Evolutionary conservation across 1,140 invertebrate species (phyloP).

Genomic region (Zaprionus capensis): DNA sequence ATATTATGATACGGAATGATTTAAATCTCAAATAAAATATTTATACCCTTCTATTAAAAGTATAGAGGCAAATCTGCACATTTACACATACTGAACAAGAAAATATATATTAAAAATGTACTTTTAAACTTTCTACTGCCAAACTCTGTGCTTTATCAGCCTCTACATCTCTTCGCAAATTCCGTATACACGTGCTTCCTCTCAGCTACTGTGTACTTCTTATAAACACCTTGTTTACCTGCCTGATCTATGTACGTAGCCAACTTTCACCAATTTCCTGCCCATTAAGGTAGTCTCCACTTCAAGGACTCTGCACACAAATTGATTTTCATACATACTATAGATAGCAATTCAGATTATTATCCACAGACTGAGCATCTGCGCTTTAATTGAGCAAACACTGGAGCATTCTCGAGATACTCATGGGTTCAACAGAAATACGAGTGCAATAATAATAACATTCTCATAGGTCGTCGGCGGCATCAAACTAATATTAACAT

Average conservation of each 20-base stretch:
- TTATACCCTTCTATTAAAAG: background rate
- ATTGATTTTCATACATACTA: background rate
- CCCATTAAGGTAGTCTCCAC: background rate
- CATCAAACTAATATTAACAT: conserved; percentile 3
- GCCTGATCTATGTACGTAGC: background rate
- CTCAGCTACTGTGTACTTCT: background rate
- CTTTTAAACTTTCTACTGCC: background rate
- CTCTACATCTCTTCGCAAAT: too few relatives aligned
- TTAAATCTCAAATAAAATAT: too few relatives aligned
- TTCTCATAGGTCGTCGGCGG: background rate
- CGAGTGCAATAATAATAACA: conserved; percentile 1
- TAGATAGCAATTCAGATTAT: background rate
- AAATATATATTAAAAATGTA: background rate
- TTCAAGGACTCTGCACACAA: conserved; percentile 3
- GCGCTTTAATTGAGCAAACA: conserved; percentile 1
- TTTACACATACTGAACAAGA: conserved; percentile 1
- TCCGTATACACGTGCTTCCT: too few relatives aligned
- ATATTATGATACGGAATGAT: too few relatives aligned
- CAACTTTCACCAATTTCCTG: background rate
- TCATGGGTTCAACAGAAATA: background rate
- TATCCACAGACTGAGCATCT: background rate
- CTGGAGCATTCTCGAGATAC: background rate
- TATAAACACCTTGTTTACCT: background rate
- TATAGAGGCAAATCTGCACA: background rate
- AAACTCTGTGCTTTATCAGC: background rate